Conservation (phyloP, 2,113 vertebrate genomes). For the Lophochroa leadbeateri region DNA sequence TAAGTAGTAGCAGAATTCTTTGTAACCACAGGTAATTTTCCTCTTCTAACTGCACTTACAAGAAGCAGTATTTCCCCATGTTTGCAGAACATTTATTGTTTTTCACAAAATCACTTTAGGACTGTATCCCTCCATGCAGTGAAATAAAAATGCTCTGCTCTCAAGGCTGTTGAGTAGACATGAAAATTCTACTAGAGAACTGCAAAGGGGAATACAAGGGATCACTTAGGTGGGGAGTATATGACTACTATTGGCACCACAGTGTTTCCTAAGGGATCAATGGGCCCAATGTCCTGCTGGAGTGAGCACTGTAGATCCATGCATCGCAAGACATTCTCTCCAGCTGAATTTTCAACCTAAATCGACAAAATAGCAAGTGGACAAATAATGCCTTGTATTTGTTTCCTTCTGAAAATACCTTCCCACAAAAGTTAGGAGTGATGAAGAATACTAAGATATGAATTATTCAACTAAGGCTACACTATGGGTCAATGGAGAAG, state of each 20-base stretch:
- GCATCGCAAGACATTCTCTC: not conserved
- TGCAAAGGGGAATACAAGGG: not conserved
- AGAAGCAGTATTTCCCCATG: slow-evolving; percentile 18
- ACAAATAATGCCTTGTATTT: not conserved
- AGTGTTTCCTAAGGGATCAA: not conserved
- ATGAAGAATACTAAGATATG: not conserved
- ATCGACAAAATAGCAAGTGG: not conserved
- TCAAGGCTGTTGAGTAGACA: slow-evolving; percentile 17
- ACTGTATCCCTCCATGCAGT: slow-evolving; percentile 24
- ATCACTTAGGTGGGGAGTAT: not conserved
- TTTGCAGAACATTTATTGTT: slow-evolving; percentile 26
- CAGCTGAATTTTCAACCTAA: not conserved
- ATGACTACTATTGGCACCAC: not conserved
- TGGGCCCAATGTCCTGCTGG: not conserved
- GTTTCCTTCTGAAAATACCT: not conserved
- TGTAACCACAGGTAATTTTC: slow-evolving; percentile 41
- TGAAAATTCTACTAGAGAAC: not conserved
- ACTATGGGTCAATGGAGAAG: not conserved
- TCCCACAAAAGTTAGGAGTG: not conserved
- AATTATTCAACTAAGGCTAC: not conserved
- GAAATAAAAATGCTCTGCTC: slow-evolving; percentile 18
- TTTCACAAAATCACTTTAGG: slow-evolving; percentile 35
- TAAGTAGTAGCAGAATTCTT: slow-evolving; percentile 6
- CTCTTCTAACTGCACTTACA: not conserved
- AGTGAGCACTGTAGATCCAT: accelerated